These are phyloP conservation scores for Gymnoscopelus braueri DNA, from an alignment of 2,797 vertebrate genomes.

Conservation along the genomic window DNA sequence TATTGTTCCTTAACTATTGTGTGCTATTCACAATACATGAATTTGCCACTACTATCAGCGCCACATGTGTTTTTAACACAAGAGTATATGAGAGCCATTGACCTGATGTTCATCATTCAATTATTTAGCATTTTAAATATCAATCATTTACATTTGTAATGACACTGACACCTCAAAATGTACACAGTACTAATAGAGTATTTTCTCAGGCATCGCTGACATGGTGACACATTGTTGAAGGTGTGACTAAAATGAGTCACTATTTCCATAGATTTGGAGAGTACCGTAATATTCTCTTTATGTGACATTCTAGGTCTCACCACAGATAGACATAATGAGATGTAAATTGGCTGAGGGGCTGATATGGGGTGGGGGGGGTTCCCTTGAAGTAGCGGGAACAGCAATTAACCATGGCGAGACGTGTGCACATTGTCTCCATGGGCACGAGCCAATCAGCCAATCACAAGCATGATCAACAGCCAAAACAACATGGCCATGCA, in stretches of 20 bases:
- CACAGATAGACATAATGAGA: slow-evolving; percentile 78
- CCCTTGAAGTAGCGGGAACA: slow-evolving; percentile 68
- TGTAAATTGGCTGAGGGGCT: slow-evolving; percentile 78
- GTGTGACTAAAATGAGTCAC: slow-evolving; percentile 50
- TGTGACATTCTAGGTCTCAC: slow-evolving; percentile 73
- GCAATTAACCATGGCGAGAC: slow-evolving; percentile 71
- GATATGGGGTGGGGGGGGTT: slow-evolving; percentile 53
- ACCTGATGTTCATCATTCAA: background rate
- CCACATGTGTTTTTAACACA: slow-evolving; percentile 7
- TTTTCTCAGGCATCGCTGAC: slow-evolving; percentile 55
- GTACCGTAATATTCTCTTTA: slow-evolving; percentile 73
- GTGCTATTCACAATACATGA: slow-evolving; percentile 25
- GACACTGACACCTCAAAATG: slow-evolving; percentile 24
- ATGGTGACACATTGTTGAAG: slow-evolving; percentile 49
- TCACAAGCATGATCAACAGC: no score
- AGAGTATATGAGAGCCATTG: slow-evolving; percentile 8
- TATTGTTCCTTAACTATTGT: slow-evolving; percentile 15
- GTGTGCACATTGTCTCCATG: slow-evolving; percentile 55
- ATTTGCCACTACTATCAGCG: background rate
- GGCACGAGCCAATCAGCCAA: slow-evolving; percentile 25
- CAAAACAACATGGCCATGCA: no score
- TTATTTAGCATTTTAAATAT: slow-evolving; percentile 20
- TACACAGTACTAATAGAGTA: slow-evolving; percentile 41
- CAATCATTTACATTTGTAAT: slow-evolving; percentile 34
- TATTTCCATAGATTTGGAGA: slow-evolving; percentile 62